phyloP scores from a whole-genome alignment of 1,140 invertebrate species.

The Coptotermes formosanus region DNA sequence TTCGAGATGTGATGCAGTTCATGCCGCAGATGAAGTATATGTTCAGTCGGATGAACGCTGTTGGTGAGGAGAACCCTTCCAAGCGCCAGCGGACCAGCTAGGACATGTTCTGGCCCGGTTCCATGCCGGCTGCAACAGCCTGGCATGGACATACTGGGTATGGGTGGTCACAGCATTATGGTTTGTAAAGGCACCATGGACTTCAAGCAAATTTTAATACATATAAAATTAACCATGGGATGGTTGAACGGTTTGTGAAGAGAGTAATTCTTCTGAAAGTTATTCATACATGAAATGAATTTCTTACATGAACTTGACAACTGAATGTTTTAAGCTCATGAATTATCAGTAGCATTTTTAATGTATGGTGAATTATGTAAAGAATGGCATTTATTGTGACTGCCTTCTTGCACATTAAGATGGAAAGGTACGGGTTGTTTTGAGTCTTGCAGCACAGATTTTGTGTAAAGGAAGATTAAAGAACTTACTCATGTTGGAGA shows the following conservation, averaged over 20 bases:
- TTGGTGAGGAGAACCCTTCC: slow-evolving; percentile 50
- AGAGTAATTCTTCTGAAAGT: not conserved
- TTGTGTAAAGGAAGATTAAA: no score
- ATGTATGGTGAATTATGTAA: no score
- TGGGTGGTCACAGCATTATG: slow-evolving; percentile 32
- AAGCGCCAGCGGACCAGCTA: slow-evolving; percentile 63
- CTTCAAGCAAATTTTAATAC: slow-evolving; percentile 1
- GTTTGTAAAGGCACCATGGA: slow-evolving; percentile 14
- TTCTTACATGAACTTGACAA: not conserved
- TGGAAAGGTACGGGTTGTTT: no score
- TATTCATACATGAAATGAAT: not conserved
- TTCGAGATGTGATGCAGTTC: slow-evolving; percentile 75
- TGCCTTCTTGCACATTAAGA: no score
- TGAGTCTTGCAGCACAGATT: no score
- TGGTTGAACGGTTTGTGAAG: not conserved
- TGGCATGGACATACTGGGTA: slow-evolving; percentile 29
- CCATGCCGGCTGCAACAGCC: slow-evolving; percentile 11
- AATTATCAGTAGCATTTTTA: not conserved
- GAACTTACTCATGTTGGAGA: no score
- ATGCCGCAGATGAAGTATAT: slow-evolving; percentile 86
- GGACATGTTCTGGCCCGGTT: slow-evolving; percentile 49
- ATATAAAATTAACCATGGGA: not conserved
- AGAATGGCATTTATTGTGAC: no score
- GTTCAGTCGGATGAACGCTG: slow-evolving; percentile 52
- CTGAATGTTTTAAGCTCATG: not conserved